Percentiles rank a stretch among this genome's conserved stretches.
Evolutionary conservation across 1,140 invertebrate genomes (phyloP).

Genomic region (Sitophilus oryzae): DNA sequence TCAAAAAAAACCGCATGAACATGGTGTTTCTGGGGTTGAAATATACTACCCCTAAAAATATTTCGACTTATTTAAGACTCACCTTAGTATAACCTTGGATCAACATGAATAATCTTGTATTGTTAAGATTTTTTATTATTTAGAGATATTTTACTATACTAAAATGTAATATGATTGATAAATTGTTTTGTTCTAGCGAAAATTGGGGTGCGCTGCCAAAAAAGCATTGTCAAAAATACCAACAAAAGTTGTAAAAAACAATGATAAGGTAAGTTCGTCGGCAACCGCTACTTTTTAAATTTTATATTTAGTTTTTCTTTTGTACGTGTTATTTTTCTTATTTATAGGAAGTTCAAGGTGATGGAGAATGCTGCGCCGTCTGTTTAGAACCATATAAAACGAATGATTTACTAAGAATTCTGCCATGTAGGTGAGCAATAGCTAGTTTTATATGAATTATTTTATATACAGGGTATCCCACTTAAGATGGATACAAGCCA

Average conservation of each 20-base stretch:
- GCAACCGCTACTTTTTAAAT: too few relatives aligned
- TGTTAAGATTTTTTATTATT: too few relatives aligned
- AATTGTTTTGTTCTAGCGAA: conserved; percentile 54
- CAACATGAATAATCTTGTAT: too few relatives aligned
- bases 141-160: too few relatives aligned
- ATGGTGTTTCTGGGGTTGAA: too few relatives aligned
- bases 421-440: conserved; percentile 79
- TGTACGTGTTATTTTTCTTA: not conserved
- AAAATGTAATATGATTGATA: not conserved
- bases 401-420: conserved; percentile 72
- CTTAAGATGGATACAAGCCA: too few relatives aligned
- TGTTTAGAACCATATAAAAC: conserved; percentile 87
- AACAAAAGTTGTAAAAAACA: conserved; percentile 72
- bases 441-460: too few relatives aligned
- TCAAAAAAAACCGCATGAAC: too few relatives aligned
- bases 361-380: conserved; percentile 85
- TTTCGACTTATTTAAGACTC: too few relatives aligned
- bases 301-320: conserved; percentile 8
- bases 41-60: too few relatives aligned
- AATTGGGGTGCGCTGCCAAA: conserved; percentile 81
- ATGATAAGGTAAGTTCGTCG: conserved; percentile 67
- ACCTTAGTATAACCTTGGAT: too few relatives aligned
- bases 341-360: conserved; percentile 65
- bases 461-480: too few relatives aligned
- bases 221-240: conserved; percentile 87